Percentiles rank a stretch among this genome's conserved stretches.
phyloP scores from a whole-genome alignment of 1,140 invertebrate genomes.

The Acromyrmex charruanus region DNA sequence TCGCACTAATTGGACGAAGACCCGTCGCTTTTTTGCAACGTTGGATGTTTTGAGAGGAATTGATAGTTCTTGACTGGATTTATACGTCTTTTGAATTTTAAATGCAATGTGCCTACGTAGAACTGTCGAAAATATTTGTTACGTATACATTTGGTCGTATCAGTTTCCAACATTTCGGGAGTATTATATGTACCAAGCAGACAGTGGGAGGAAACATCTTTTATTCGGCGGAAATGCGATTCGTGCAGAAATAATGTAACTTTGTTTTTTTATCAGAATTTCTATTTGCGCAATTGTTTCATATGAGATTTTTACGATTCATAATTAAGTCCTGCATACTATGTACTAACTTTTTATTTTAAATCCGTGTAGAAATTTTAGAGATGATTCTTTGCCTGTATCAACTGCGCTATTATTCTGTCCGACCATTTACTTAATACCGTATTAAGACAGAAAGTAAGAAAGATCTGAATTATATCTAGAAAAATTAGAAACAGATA shows the following conservation, averaged over 20 bases:
- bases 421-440: not conserved
- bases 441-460: not conserved
- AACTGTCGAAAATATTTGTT: not conserved
- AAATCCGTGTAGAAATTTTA: not conserved
- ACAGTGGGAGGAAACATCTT: not conserved
- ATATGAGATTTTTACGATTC: not conserved
- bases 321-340: slow-evolving; percentile 14
- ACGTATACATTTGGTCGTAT: not conserved
- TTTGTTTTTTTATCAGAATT: slow-evolving; percentile 2
- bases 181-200: not conserved
- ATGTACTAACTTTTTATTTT: not conserved
- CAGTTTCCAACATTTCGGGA: not conserved
- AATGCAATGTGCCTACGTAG: not conserved
- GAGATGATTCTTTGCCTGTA: not conserved
- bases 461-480: not conserved
- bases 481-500: not conserved
- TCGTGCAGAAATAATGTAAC: not conserved
- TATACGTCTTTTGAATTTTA: slow-evolving; percentile 1
- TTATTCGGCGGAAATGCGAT: slow-evolving; percentile 10
- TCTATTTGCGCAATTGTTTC: slow-evolving; percentile 18
- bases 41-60: slow-evolving; percentile 11
- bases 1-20: slow-evolving; percentile 25
- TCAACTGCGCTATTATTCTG: not conserved
- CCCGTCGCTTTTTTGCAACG: slow-evolving; percentile 5
- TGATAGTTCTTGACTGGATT: slow-evolving; percentile 18